Conservation (phyloP, 1,140 invertebrate genomes). For the Ephestia elutella region DNA sequence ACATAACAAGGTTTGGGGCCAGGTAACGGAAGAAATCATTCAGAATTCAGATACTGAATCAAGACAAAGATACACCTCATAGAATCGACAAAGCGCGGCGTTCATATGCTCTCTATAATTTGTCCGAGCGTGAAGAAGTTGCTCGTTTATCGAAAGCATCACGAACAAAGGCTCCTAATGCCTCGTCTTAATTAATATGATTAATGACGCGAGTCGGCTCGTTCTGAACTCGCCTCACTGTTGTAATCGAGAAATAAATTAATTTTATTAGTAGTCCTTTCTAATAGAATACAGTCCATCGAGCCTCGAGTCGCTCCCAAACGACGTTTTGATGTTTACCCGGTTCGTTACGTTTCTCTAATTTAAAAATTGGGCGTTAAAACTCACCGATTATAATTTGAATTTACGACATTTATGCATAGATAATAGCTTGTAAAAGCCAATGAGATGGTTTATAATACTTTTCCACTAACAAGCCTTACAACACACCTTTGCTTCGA, state of each 20-base stretch:
- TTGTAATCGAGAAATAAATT: slow-evolving; percentile 72
- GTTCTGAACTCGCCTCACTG: slow-evolving; percentile 61
- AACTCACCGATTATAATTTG: slow-evolving; percentile 65
- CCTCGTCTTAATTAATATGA: slow-evolving; percentile 73
- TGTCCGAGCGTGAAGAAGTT: slow-evolving; percentile 38
- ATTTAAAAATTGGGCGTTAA: slow-evolving; percentile 68
- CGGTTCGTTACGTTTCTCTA: slow-evolving; percentile 53
- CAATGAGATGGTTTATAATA: slow-evolving; percentile 46
- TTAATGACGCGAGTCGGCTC: slow-evolving; percentile 63
- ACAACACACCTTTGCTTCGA: not conserved
- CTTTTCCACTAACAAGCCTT: slow-evolving; percentile 48
- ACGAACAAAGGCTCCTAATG: slow-evolving; percentile 61
- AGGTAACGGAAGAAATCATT: too few relatives aligned
- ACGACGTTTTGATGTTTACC: slow-evolving; percentile 42
- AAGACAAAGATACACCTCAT: too few relatives aligned
- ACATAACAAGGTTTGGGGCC: too few relatives aligned
- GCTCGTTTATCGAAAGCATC: slow-evolving; percentile 51
- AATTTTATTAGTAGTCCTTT: slow-evolving; percentile 70
- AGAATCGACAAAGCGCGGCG: too few relatives aligned
- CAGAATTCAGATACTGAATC: too few relatives aligned
- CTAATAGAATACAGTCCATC: slow-evolving; percentile 62
- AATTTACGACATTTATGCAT: slow-evolving; percentile 59
- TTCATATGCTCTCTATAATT: slow-evolving; percentile 21
- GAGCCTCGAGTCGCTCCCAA: slow-evolving; percentile 36
- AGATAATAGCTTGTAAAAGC: slow-evolving; percentile 48